Evolutionary conservation across 2,888 invertebrate species (phyloP), one percentile per base, ranked within the genome.

Genomic region (Spisula solida): DNA sequence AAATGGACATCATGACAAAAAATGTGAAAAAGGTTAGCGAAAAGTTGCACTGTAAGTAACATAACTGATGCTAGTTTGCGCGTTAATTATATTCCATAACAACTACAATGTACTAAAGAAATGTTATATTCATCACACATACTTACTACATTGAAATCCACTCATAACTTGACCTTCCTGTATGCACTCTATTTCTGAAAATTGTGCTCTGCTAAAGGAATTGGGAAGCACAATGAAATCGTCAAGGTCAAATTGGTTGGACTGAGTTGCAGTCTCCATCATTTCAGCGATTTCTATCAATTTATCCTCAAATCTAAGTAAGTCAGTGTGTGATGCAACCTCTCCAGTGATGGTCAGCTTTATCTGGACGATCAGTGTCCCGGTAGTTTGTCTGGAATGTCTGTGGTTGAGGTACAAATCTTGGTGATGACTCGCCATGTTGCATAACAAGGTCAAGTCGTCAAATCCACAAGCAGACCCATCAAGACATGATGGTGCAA

Each of bases 121-220:
- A 51, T 51, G 51, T 8, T 12, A 51, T 51, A 51, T 51, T 8
- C 51, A 51, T 51, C 51, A 51, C 12, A 78, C 8, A 31, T 78
- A 55, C 81, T 81, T 81, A 81, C 81, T 81, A 55, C 81, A 81
- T 31, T 25, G n/a, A 55, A 81, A 81, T 31, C 55, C 81, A 29
- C 20, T 20, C 29, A 18, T 1, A 25, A 81, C 81, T 56, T 56
- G 56, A 56, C 81, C 81, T n/a, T 20, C 29, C 55, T 55, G 51
- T 18, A 10, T 25, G 47, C 81, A 81, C 18, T 56, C 14, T 18
- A 55, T 81, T 25, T 25, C 16, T 1, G 81, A 51, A 81, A n/a
- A 29, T 4, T 55, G n/a, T 4, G n/a, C 55, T 29, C 81, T 81
- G 2, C 12, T 25, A 29, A 31, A 81, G 2, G 81, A 55, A 81